Percentiles rank a stretch among this genome's conserved stretches.
phyloP scores from a whole-genome alignment of 2,888 invertebrate species.

The Zhuqinia jingwanae region DNA sequence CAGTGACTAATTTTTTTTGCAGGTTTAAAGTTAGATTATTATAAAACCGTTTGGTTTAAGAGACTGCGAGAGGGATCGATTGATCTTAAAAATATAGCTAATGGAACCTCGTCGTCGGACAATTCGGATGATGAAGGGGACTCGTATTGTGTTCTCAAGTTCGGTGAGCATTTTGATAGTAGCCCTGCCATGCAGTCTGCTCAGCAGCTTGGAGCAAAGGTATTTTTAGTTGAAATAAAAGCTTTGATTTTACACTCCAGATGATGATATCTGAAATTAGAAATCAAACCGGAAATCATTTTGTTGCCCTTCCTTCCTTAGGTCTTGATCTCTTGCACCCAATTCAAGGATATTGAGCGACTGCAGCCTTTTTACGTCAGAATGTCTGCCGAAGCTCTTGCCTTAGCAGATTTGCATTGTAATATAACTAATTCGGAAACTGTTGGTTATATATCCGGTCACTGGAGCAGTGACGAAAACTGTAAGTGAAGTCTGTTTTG shows the following conservation, averaged over 20 bases:
- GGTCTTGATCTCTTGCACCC: slow-evolving; percentile 79
- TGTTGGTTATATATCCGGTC: slow-evolving; percentile 96
- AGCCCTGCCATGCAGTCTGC: slow-evolving; percentile 77
- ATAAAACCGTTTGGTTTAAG: slow-evolving; percentile 92
- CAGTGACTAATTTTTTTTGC: slow-evolving; percentile 62
- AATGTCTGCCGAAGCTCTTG: slow-evolving; percentile 75
- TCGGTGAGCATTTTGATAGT: slow-evolving; percentile 79
- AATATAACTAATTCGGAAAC: slow-evolving; percentile 97
- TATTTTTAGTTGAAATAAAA: slow-evolving; percentile 42
- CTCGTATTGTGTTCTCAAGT: slow-evolving; percentile 78
- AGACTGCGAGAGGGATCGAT: slow-evolving; percentile 81
- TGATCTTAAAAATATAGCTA: slow-evolving; percentile 78
- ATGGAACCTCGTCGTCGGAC: slow-evolving; percentile 78
- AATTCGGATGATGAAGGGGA: slow-evolving; percentile 77
- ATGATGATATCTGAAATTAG: neutral
- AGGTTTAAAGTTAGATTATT: slow-evolving; percentile 89
- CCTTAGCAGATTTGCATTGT: slow-evolving; percentile 89
- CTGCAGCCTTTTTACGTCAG: slow-evolving; percentile 93
- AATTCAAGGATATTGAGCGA: slow-evolving; percentile 78
- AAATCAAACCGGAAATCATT: neutral
- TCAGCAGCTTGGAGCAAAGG: slow-evolving; percentile 78
- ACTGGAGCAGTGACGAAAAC: slow-evolving; percentile 96
- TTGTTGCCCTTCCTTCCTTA: slow-evolving; percentile 43
- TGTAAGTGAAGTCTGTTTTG: slow-evolving; percentile 87
- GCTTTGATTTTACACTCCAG: neutral